A percentile compares a stretch with the other conserved stretches of the same genome.
phyloP scores from a whole-genome alignment of 2,888 invertebrate genomes.

The Cantharis rufa region DNA sequence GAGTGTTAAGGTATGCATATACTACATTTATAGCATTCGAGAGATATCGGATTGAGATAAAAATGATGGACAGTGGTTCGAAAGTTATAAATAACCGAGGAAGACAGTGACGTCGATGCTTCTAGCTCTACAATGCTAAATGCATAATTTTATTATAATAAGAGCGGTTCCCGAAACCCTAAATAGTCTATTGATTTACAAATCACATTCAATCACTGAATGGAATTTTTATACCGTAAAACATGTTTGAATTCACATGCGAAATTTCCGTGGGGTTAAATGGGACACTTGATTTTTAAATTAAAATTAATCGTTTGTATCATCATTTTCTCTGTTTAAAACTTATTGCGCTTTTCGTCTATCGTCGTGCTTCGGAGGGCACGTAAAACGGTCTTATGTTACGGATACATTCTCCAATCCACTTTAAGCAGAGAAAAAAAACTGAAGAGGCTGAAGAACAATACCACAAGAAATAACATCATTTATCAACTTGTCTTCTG shows the following conservation, averaged over 20 bases:
- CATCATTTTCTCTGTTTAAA: no score
- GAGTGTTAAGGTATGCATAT: background rate
- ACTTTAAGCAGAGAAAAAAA: no score
- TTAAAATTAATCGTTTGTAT: no score
- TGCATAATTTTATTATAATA: background rate
- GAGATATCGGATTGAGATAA: conserved; percentile 8
- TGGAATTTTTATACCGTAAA: background rate
- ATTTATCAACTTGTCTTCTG: no score
- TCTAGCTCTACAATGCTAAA: background rate
- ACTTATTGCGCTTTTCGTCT: no score
- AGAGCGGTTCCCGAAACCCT: background rate
- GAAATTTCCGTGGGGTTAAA: background rate
- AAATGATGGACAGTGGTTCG: conserved; percentile 1
- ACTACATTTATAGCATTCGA: background rate
- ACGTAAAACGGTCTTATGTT: no score
- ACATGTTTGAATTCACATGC: background rate
- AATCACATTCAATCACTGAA: background rate
- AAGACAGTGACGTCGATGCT: background rate
- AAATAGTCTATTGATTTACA: background rate
- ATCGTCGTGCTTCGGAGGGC: no score
- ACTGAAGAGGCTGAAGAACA: no score
- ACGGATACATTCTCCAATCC: no score
- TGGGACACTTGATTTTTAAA: background rate
- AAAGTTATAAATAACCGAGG: background rate
- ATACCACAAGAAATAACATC: no score